Conservation (phyloP, 2,113 vertebrate genomes). For the Nipponia nippon region DNA sequence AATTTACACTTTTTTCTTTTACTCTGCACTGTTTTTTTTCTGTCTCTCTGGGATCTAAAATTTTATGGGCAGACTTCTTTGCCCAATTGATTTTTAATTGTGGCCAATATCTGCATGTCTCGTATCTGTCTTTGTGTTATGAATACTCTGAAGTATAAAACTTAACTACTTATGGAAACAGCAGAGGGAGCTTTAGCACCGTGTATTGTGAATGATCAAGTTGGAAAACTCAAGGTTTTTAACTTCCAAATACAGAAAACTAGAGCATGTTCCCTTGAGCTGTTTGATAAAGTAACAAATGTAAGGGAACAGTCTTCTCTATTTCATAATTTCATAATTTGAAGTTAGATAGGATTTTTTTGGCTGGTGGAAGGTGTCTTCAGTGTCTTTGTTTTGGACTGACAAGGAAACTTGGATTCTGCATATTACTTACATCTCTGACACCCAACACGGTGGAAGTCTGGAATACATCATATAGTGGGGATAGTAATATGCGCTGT, state of each 20-base stretch:
- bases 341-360: neutral
- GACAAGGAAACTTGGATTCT: neutral
- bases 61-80: neutral
- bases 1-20: neutral
- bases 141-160: neutral
- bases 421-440: neutral
- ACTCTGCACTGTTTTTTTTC: fast-evolving
- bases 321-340: neutral
- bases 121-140: neutral
- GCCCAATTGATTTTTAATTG: neutral
- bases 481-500: neutral
- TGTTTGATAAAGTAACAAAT: neutral
- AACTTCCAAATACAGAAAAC: neutral
- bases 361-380: neutral
- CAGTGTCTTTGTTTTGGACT: neutral
- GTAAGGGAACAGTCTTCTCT: neutral
- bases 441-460: neutral
- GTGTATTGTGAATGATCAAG: neutral
- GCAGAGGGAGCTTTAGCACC: conserved; percentile 56
- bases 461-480: neutral
- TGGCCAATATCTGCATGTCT: neutral
- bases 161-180: neutral
- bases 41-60: neutral
- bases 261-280: neutral
- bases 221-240: neutral